Conservation (phyloP, 2,113 vertebrate species). For the Cromileptes altivelis region DNA sequence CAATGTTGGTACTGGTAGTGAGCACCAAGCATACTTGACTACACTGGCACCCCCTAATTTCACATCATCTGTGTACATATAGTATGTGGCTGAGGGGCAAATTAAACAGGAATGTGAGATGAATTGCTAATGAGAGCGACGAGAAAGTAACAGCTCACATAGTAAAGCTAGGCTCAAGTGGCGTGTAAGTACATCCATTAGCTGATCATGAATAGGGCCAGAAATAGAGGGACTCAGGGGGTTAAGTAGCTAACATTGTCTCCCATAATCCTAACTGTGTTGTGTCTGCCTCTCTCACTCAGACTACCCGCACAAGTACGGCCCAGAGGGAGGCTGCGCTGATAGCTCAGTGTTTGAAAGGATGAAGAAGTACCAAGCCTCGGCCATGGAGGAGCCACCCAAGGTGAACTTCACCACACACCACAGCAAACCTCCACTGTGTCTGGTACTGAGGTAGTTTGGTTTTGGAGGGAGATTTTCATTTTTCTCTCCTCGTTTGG, state of each 20-base stretch:
- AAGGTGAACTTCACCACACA: constrained; percentile 74
- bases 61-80: constrained; percentile 67
- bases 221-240: constrained; percentile 77
- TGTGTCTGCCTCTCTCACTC: constrained; percentile 65
- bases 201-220: constrained; percentile 73
- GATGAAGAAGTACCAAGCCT: constrained; percentile 95
- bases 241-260: constrained; percentile 79
- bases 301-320: constrained; percentile 98
- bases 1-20: constrained; percentile 48
- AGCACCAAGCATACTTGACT: constrained; percentile 50
- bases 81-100: constrained; percentile 57
- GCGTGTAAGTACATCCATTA: constrained; percentile 73
- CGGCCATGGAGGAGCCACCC: constrained; percentile 82
- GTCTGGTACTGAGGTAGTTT: not conserved
- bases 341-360: constrained; percentile 95
- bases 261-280: constrained; percentile 75
- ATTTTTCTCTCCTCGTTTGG: not conserved
- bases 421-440: constrained; percentile 2
- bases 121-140: constrained; percentile 64
- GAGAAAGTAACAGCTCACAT: constrained; percentile 54
- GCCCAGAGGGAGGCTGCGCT: constrained; percentile 95
- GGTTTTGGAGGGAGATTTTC: not conserved
- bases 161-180: constrained; percentile 69
- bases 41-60: constrained; percentile 52
- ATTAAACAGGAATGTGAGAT: constrained; percentile 62